A percentile compares a stretch with the other conserved stretches of the same genome.
phyloP scores from a whole-genome alignment of 37 sponge, comb jelly and placozoan genomes.

The Sycon ciliatum region DNA sequence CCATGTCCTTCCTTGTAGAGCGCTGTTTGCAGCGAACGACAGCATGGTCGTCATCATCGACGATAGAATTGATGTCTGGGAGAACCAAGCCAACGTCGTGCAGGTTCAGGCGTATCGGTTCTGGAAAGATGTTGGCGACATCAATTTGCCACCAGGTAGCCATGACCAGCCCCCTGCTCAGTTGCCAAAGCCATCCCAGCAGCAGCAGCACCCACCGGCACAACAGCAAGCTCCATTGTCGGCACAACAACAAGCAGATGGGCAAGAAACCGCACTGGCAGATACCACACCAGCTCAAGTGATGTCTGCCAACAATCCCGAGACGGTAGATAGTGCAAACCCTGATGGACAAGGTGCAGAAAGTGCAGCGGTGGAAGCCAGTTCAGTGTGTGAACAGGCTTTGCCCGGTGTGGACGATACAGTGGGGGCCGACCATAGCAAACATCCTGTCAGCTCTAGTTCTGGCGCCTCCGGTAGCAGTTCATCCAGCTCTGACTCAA shows the following conservation, averaged over 20 bases:
- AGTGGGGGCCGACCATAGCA: not conserved
- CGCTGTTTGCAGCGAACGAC: constrained; percentile 91
- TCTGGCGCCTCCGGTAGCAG: too few relatives aligned
- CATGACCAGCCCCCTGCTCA: too few relatives aligned
- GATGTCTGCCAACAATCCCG: not conserved
- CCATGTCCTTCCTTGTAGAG: constrained; percentile 44
- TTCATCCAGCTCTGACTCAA: too few relatives aligned
- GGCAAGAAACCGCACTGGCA: not conserved
- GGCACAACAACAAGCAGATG: not conserved
- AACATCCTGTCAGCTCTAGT: not conserved
- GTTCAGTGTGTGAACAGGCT: not conserved
- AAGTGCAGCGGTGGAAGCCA: not conserved
- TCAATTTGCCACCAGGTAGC: constrained; percentile 52
- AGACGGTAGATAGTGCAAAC: not conserved
- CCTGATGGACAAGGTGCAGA: not conserved
- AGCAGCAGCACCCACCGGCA: too few relatives aligned
- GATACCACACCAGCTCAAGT: not conserved
- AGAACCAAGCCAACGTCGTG: constrained; percentile 76
- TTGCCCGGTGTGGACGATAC: not conserved
- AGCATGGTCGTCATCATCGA: constrained; percentile 95
- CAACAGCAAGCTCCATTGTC: too few relatives aligned
- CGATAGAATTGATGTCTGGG: constrained; percentile 95
- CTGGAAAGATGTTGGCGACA: constrained; percentile 75
- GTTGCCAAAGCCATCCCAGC: too few relatives aligned
- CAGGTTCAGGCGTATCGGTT: constrained; percentile 91